Evolutionary conservation across 1,140 invertebrate genomes (phyloP).

Genomic region (Drosophila punjabiensis): DNA sequence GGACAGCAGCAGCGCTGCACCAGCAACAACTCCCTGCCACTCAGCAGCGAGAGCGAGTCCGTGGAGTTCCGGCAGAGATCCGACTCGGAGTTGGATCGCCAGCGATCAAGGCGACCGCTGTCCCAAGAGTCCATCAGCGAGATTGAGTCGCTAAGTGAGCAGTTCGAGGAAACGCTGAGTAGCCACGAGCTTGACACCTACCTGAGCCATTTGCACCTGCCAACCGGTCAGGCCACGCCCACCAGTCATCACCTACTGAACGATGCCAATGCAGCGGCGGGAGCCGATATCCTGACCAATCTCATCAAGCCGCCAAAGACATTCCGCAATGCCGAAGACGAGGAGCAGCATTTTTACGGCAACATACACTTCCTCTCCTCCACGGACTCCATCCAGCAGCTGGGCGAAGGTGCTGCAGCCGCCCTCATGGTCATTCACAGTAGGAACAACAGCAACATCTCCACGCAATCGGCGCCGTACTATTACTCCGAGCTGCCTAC

Average conservation of each 20-base stretch:
- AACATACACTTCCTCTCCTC: slow-evolving; percentile 84
- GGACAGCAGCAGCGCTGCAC: slow-evolving; percentile 65
- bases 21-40: slow-evolving; percentile 71
- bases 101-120: slow-evolving; percentile 89
- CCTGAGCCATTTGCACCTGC: slow-evolving; percentile 87
- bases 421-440: slow-evolving; percentile 75
- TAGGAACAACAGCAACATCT: slow-evolving; percentile 84
- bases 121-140: slow-evolving; percentile 89
- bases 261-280: slow-evolving; percentile 49
- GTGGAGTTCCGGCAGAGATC: slow-evolving; percentile 87
- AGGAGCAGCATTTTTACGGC: slow-evolving; percentile 81
- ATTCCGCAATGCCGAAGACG: slow-evolving; percentile 72
- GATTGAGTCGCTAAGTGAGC: slow-evolving; percentile 87
- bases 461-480: slow-evolving; percentile 90
- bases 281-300: slow-evolving; percentile 62
- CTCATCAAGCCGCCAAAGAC: slow-evolving; percentile 83
- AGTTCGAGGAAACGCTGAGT: slow-evolving; percentile 86
- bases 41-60: slow-evolving; percentile 78
- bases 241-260: slow-evolving; percentile 51
- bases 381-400: slow-evolving; percentile 78
- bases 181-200: slow-evolving; percentile 89
- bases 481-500: slow-evolving; percentile 92
- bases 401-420: slow-evolving; percentile 34
- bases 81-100: slow-evolving; percentile 87
- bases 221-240: slow-evolving; percentile 41